These are phyloP conservation scores for Maccullochella peelii DNA, from an alignment of 2,113 vertebrate genomes.

Conservation along the genomic window DNA sequence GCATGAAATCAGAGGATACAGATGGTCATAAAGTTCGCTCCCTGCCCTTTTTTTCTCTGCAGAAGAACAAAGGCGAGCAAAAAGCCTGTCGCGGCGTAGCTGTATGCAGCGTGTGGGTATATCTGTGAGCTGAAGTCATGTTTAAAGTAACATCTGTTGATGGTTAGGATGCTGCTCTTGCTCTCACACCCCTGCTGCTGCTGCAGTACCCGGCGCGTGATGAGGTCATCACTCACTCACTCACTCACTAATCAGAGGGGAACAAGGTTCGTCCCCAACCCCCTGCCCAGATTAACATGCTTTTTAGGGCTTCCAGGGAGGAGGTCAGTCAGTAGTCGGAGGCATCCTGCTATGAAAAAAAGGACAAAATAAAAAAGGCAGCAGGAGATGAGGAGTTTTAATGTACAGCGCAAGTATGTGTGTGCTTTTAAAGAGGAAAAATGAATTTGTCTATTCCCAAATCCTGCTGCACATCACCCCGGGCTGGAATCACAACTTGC, in stretches of 20 bases:
- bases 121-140: conserved; percentile 65
- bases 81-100: conserved; percentile 1
- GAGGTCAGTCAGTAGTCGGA: conserved; percentile 65
- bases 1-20: conserved; percentile 48
- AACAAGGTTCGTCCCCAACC: conserved; percentile 34
- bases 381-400: conserved; percentile 15
- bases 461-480: conserved; percentile 80
- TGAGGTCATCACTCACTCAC: conserved; percentile 74
- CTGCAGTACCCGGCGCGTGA: conserved; percentile 42
- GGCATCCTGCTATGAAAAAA: conserved; percentile 73
- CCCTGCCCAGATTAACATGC: conserved; percentile 55
- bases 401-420: background rate
- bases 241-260: conserved; percentile 66
- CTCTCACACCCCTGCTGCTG: conserved; percentile 75
- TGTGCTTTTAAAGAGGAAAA: background rate
- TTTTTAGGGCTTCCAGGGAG: conserved; percentile 69
- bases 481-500: conserved; percentile 82
- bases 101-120: conserved; percentile 20
- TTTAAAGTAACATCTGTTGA: conserved; percentile 80
- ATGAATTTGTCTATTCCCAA: conserved; percentile 79
- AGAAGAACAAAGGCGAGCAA: conserved; percentile 55
- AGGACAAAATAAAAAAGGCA: conserved; percentile 72
- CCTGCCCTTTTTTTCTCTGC: conserved; percentile 22
- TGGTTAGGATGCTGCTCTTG: conserved; percentile 72
- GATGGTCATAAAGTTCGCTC: conserved; percentile 44